A percentile compares a stretch with the other conserved stretches of the same genome.
phyloP scores from a whole-genome alignment of 2,797 vertebrate species.

The Cynopterus sphinx region DNA sequence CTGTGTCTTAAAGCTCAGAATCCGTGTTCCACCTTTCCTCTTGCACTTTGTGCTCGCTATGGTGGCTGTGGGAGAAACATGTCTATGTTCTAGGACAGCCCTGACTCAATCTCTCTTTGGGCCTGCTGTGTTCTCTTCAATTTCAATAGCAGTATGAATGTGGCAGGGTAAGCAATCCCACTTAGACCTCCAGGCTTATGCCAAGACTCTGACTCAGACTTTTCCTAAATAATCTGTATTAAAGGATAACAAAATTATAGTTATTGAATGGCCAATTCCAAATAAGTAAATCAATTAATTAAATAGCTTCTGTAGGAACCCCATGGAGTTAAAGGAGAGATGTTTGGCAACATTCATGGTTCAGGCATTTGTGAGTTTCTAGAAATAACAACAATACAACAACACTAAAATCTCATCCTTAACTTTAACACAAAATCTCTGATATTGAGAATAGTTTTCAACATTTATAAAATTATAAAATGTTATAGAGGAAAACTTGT shows the following conservation, averaged over 20 bases:
- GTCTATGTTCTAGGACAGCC: accelerated
- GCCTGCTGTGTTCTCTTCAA: background rate
- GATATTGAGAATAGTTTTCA: background rate
- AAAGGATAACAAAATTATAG: background rate
- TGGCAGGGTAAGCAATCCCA: background rate
- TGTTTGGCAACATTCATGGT: background rate
- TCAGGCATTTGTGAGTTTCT: background rate
- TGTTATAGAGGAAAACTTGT: background rate
- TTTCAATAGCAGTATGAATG: background rate
- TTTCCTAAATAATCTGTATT: background rate
- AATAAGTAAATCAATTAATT: background rate
- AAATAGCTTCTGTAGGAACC: background rate
- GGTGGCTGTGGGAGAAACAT: accelerated
- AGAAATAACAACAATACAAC: background rate
- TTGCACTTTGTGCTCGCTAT: background rate
- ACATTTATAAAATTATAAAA: background rate
- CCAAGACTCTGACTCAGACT: background rate
- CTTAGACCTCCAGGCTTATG: background rate
- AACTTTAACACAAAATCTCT: background rate
- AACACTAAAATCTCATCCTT: background rate
- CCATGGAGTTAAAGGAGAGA: background rate
- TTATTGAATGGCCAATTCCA: background rate
- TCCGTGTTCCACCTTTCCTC: accelerated
- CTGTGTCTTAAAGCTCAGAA: background rate
- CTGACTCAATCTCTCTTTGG: background rate